Conservation (phyloP, 2,797 vertebrate species). For the Chelonia mydas region DNA sequence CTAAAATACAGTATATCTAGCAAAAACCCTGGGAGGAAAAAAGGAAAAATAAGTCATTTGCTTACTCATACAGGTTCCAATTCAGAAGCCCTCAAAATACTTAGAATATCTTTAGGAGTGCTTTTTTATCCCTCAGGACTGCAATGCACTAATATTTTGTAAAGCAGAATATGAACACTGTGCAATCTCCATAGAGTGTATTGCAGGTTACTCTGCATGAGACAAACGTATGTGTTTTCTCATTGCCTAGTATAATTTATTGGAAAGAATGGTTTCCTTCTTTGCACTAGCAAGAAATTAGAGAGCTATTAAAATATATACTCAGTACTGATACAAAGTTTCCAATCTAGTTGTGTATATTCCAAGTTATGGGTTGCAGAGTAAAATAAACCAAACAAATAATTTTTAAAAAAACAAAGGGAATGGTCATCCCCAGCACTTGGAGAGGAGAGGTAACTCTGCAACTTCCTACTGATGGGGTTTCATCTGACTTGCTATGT, state of each 20-base stretch:
- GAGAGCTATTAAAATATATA: neutral
- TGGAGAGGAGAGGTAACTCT: neutral
- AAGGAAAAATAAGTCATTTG: conserved; percentile 32
- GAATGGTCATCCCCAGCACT: accelerated
- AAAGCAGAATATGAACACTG: conserved; percentile 42
- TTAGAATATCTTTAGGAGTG: neutral
- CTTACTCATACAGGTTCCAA: conserved; percentile 42
- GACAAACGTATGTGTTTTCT: neutral
- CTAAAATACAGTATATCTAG: conserved; percentile 26
- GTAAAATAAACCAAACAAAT: neutral
- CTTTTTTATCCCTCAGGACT: neutral
- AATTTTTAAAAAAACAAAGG: neutral
- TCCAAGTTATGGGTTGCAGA: accelerated
- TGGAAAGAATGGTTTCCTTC: neutral
- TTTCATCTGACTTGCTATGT: neutral
- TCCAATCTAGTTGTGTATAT: neutral
- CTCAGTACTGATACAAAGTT: neutral
- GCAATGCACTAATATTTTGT: neutral
- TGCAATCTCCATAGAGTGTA: neutral
- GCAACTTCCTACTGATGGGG: neutral
- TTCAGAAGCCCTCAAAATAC: neutral
- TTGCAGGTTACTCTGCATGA: conserved; percentile 35
- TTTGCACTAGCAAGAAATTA: neutral
- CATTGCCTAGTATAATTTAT: neutral
- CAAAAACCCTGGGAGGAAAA: conserved; percentile 41